phyloP scores from a whole-genome alignment of 1,140 invertebrate genomes.

The Cydia amplana region DNA sequence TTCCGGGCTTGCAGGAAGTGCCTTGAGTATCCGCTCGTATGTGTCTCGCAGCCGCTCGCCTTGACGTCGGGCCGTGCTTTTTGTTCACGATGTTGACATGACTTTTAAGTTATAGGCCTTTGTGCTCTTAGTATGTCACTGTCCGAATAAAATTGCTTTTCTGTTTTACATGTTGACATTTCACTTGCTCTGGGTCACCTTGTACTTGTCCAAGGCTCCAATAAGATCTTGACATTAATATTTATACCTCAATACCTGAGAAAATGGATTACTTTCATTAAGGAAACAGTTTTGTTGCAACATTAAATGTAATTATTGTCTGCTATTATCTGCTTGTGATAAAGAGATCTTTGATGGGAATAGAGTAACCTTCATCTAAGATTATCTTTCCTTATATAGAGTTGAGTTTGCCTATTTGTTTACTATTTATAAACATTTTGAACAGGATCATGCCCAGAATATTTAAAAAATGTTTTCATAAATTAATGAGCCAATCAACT shows the following conservation, averaged over 20 bases:
- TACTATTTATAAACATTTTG: not conserved
- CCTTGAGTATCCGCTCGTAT: constrained; percentile 73
- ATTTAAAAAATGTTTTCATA: no score
- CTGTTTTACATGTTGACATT: constrained; percentile 69
- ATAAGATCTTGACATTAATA: constrained; percentile 70
- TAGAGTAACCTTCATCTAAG: constrained; percentile 14
- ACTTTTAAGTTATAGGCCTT: constrained; percentile 52
- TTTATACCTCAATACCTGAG: constrained; percentile 51
- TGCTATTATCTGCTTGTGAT: not conserved
- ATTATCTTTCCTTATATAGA: constrained; percentile 24
- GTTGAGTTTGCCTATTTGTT: constrained; percentile 3
- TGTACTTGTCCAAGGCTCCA: constrained; percentile 66
- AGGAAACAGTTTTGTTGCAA: constrained; percentile 47
- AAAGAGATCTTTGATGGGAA: not conserved
- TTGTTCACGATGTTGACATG: constrained; percentile 56
- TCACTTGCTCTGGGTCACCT: constrained; percentile 71
- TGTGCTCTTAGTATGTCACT: constrained; percentile 51
- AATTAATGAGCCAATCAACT: no score
- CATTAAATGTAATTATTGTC: constrained; percentile 7
- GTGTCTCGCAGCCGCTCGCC: constrained; percentile 69
- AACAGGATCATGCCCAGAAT: no score
- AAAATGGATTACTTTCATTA: constrained; percentile 54
- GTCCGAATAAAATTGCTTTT: constrained; percentile 45
- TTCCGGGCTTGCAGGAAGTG: constrained; percentile 79
- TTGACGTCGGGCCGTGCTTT: constrained; percentile 62